Percentiles rank a stretch among this genome's conserved stretches.
These are phyloP conservation scores for Neodiprion lecontei DNA, from an alignment of 1,140 invertebrate genomes.

Conservation along the genomic window DNA sequence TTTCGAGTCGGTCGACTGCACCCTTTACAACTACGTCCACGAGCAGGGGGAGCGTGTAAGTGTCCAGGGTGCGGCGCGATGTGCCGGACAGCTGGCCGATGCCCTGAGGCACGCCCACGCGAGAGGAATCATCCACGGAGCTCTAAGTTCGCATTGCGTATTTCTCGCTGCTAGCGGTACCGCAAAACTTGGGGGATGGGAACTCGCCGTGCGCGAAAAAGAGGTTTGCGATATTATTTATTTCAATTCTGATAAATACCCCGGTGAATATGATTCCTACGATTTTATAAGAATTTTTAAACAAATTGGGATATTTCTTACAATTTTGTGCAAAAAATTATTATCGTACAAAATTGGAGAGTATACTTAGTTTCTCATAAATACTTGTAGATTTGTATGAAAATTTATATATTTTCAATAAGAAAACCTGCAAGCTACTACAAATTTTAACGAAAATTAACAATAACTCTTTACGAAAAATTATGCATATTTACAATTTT, in stretches of 20 bases:
- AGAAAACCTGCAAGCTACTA: too few species aligned
- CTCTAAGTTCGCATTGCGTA: constrained; percentile 47
- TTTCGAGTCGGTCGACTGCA: constrained; percentile 47
- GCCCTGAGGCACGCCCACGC: constrained; percentile 44
- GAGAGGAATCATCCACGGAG: constrained; percentile 46
- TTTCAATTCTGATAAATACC: background rate
- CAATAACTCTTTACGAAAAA: too few species aligned
- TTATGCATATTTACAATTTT: too few species aligned
- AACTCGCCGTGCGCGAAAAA: constrained; percentile 36
- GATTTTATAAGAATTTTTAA: background rate
- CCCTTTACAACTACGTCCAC: constrained; percentile 48
- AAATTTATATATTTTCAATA: too few species aligned
- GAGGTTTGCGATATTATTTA: constrained; percentile 26
- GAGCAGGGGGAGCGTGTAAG: constrained; percentile 43
- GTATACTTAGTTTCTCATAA: too few species aligned
- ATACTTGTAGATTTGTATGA: too few species aligned
- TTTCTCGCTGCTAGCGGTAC: constrained; percentile 40
- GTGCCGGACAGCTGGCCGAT: constrained; percentile 40
- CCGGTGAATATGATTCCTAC: too few species aligned
- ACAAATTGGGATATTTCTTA: background rate
- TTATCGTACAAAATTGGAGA: too few species aligned
- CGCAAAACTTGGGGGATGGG: constrained; percentile 51
- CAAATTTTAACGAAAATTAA: too few species aligned
- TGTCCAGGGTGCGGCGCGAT: constrained; percentile 40
- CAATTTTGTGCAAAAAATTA: background rate